phyloP scores from a whole-genome alignment of 2,113 vertebrate species.

The Plotosus lineatus region DNA sequence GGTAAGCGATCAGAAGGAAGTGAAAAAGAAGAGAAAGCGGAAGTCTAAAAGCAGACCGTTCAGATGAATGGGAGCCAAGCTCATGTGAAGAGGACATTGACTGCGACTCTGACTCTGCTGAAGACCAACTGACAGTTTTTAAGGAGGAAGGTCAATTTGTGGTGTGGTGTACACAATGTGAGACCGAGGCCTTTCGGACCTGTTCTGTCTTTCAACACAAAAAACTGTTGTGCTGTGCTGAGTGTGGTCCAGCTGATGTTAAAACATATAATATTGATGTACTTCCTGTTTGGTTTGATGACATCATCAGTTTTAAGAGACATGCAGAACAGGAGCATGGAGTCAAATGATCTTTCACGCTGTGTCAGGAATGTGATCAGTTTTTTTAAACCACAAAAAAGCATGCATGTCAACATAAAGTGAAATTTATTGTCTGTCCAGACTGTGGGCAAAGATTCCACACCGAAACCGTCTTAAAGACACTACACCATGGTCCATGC shows the following conservation, averaged over 20 bases:
- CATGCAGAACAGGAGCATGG: conserved; percentile 32
- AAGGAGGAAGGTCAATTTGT: conserved; percentile 5
- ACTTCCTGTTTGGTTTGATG: neutral
- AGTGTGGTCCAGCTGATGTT: neutral
- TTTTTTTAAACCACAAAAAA: neutral
- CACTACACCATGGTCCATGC: conserved; percentile 8
- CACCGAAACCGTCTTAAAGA: neutral
- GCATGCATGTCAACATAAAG: conserved; percentile 15
- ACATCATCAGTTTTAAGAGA: conserved; percentile 22
- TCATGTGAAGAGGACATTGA: neutral
- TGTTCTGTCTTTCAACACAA: conserved; percentile 27
- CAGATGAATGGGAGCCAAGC: neutral
- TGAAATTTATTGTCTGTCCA: conserved; percentile 14
- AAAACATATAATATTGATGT: neutral
- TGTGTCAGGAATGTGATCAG: conserved; percentile 25
- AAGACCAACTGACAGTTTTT: neutral
- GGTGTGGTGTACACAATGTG: conserved; percentile 23
- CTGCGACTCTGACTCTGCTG: conserved; percentile 5
- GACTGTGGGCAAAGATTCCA: conserved; percentile 26
- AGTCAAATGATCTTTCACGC: neutral
- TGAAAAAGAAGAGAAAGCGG: neutral
- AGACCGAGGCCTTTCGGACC: conserved; percentile 1
- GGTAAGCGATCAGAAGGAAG: neutral
- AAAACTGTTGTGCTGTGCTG: conserved; percentile 21
- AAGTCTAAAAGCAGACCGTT: neutral